Evolutionary conservation across 2,113 vertebrate species (phyloP), one percentile per base, ranked within the genome.

Genomic region (Rallus limicola): DNA sequence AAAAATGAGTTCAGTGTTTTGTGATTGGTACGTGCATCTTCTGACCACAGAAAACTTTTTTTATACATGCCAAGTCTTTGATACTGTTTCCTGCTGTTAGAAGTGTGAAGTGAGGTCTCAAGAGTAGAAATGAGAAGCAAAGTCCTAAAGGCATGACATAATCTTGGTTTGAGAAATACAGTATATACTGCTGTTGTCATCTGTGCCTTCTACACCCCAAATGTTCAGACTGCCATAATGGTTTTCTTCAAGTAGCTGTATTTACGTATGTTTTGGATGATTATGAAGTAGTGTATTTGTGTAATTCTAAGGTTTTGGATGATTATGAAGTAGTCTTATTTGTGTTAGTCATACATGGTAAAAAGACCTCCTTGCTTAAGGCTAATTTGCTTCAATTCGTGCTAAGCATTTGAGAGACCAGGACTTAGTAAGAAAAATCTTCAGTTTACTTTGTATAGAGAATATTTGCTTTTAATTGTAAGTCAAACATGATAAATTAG

Each of bases 101-200:
- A 33, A 34, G 23, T n/a, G 10, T n/a, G 44, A 11, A 77, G 60
- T 50, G 25, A 50, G 24, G 5, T 62, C 34, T 62, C 34, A 24
- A 28, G 11, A 67, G 15, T 40, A 52, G 52, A 86, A 86, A 33
- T 52, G 14, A 71, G 53, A 79, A 76, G 53, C 23, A 4, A 25
- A 24, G 18, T 44, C 25, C 18, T 56, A 26, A 79, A 82, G 44
- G 10, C 10, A 0, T 17, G 31, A 6, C 25, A 2, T 55, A 38
- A 38, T 13, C 3, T 6, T 59, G 3, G 62, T 81, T 62, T 59
- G 40, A 19, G 17, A 68, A 76, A 67, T n/a, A 13, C 4, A n/a
- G 0, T 3, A 1, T 48, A 0, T 20, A 12, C 23, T 38, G 38
- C 0, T 70, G 48, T 48, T 71, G 34, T 50, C 28, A 40, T 10